phyloP scores from a whole-genome alignment of 2,888 invertebrate species.

The Tipula helvola region DNA sequence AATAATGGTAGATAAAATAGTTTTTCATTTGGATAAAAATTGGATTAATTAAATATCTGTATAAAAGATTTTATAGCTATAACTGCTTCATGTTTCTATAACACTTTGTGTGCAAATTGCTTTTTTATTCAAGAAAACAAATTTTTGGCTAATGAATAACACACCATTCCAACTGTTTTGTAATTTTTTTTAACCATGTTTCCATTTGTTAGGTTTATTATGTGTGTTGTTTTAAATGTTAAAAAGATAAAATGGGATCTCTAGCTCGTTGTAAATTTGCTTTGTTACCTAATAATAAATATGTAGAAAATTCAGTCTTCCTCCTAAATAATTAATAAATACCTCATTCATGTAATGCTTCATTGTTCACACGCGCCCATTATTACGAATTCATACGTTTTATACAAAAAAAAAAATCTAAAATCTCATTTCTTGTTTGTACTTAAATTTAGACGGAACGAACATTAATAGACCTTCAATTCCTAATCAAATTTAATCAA shows the following conservation, averaged over 20 bases:
- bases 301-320: neutral
- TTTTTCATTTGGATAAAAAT: neutral
- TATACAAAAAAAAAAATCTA: neutral
- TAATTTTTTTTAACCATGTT: neutral
- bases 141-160: neutral
- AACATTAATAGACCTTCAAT: constrained; percentile 59
- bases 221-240: neutral
- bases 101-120: neutral
- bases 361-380: neutral
- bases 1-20: neutral
- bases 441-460: constrained; percentile 51
- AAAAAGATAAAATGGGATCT: neutral
- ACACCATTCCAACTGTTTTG: neutral
- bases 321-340: neutral
- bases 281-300: neutral
- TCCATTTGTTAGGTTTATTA: neutral
- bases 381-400: neutral
- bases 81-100: neutral
- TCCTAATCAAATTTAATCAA: constrained; percentile 34
- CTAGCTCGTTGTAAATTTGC: neutral
- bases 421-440: neutral
- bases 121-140: neutral
- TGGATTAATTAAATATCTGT: neutral
- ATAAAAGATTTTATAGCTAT: neutral
- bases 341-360: neutral